Evolutionary conservation across 2,888 invertebrate species (phyloP).

Genomic region (Bimastos eiseni): DNA sequence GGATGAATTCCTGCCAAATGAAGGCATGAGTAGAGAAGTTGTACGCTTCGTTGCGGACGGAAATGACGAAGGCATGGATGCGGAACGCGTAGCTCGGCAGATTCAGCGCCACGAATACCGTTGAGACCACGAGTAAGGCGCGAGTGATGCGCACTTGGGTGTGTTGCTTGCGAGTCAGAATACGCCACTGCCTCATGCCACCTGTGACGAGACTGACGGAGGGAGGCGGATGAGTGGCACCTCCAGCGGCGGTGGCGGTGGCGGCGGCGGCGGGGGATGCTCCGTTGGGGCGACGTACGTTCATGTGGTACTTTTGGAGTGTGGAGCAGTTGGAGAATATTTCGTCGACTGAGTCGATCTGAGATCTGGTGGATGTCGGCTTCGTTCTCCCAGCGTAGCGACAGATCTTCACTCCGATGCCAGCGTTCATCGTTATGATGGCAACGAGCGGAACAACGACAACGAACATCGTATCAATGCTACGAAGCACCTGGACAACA

Average conservation of each 20-base stretch:
- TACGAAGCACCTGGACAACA: constrained; percentile 36
- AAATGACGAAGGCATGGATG: constrained; percentile 41
- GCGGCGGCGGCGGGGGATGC: constrained; percentile 14
- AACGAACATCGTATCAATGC: constrained; percentile 41
- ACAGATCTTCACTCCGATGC: constrained; percentile 42
- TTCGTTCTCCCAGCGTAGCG: constrained; percentile 38
- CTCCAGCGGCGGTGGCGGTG: not conserved
- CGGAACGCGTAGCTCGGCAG: constrained; percentile 44
- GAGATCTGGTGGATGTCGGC: not conserved
- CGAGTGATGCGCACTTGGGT: constrained; percentile 44
- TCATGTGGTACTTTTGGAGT: constrained; percentile 15
- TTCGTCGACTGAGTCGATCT: constrained; percentile 24
- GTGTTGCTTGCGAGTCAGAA: constrained; percentile 40
- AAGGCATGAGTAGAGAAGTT: constrained; percentile 31
- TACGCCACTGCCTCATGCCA: constrained; percentile 29
- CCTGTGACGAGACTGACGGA: constrained; percentile 14
- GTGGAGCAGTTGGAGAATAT: constrained; percentile 35
- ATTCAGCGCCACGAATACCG: constrained; percentile 43
- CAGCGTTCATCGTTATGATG: constrained; percentile 43
- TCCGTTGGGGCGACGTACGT: not conserved
- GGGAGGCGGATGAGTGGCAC: not conserved
- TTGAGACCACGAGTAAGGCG: constrained; percentile 44
- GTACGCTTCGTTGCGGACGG: constrained; percentile 35
- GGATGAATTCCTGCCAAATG: constrained; percentile 43
- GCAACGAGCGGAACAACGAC: constrained; percentile 42